Conservation (phyloP, 2,113 vertebrate species). For the Sus scrofa region T2T-Sscrofa CM000826.6:39880001-39880500, state of each 20-base stretch:
- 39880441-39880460: not conserved
- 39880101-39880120: too few relatives aligned
- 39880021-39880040: not conserved
- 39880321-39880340: not conserved
- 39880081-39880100: not conserved
- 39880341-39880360: too few relatives aligned
- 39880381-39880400: not conserved
- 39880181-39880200: not conserved
- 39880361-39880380: not conserved
- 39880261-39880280: not conserved
- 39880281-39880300: too few relatives aligned
- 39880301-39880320: too few relatives aligned
- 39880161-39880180: not conserved
- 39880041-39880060: constrained; percentile 2
- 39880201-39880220: not conserved
- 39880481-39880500: not conserved
- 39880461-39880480: not conserved
- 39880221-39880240: not conserved
- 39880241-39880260: not conserved
- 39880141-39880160: not conserved
- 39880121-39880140: not conserved
- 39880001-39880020: not conserved
- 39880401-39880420: not conserved
- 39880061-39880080: not conserved
- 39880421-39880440: not conserved